These are phyloP conservation scores for Ceyx melanurus DNA, from an alignment of 2,113 vertebrate species.

Conservation along the genomic window DNA sequence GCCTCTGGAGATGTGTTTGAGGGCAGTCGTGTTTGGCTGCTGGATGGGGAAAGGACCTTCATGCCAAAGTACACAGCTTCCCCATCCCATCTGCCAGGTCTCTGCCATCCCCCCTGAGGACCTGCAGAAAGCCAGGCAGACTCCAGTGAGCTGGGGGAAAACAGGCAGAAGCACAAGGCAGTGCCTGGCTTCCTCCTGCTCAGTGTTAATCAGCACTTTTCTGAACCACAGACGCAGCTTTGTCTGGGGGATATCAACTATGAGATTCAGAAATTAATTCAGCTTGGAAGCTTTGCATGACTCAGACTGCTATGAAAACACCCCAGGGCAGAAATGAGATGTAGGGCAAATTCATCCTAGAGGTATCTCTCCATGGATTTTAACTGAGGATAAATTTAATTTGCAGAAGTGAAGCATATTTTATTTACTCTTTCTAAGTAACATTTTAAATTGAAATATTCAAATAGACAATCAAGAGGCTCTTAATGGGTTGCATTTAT, in stretches of 20 bases:
- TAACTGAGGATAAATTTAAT: conserved; percentile 16
- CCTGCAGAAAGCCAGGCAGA: not conserved
- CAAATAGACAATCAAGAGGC: not conserved
- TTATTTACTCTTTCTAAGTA: conserved; percentile 38
- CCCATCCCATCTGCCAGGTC: accelerated
- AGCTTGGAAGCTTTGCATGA: conserved; percentile 22
- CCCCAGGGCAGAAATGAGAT: conserved; percentile 22
- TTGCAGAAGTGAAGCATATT: not conserved
- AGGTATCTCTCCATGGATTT: conserved; percentile 4
- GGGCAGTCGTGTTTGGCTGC: not conserved
- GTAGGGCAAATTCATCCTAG: not conserved
- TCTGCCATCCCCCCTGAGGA: not conserved
- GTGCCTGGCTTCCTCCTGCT: not conserved
- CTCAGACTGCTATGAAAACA: conserved; percentile 47
- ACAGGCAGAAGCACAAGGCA: accelerated
- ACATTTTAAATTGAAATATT: conserved; percentile 24
- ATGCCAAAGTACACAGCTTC: accelerated
- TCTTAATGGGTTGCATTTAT: conserved; percentile 26
- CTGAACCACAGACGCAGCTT: not conserved
- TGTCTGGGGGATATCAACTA: conserved; percentile 21
- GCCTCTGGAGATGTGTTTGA: not conserved
- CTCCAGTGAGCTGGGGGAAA: not conserved
- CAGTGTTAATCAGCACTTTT: accelerated
- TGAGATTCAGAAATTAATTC: conserved; percentile 41
- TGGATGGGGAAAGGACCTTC: not conserved